Percentiles rank a stretch among this genome's conserved stretches.
Evolutionary conservation across 2,113 vertebrate genomes (phyloP).

Genomic region (Syngnathus scovelli): DNA sequence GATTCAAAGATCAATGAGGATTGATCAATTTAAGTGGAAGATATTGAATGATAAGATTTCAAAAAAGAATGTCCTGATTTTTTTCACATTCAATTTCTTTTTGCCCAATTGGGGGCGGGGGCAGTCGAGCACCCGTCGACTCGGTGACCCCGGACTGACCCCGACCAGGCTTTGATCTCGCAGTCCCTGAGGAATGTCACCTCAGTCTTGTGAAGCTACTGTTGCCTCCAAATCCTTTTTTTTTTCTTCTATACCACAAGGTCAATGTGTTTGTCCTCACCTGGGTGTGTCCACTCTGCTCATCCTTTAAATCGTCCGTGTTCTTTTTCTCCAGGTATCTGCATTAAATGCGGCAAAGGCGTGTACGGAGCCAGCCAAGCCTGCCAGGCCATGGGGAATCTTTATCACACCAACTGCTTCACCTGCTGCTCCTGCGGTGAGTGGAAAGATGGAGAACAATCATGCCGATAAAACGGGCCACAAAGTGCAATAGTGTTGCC

Average conservation of each 20-base stretch:
- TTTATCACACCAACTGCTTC: slow-evolving; percentile 98
- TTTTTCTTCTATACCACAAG: neutral
- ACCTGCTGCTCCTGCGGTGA: slow-evolving; percentile 97
- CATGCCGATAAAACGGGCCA: too few species aligned
- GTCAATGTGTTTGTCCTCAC: slow-evolving; percentile 6
- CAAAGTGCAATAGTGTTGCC: neutral
- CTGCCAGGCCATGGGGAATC: slow-evolving; percentile 96
- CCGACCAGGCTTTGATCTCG: slow-evolving; percentile 67
- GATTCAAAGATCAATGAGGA: too few species aligned
- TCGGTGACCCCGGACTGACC: slow-evolving; percentile 66
- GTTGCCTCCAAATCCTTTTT: slow-evolving; percentile 18
- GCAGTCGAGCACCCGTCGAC: slow-evolving; percentile 39
- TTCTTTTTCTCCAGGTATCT: slow-evolving; percentile 80
- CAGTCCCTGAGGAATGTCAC: slow-evolving; percentile 68
- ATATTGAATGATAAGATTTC: too few species aligned
- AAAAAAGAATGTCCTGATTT: too few species aligned
- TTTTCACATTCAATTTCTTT: slow-evolving; percentile 1
- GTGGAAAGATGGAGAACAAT: slow-evolving; percentile 39
- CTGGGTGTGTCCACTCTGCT: neutral
- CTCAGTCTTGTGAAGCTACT: slow-evolving; percentile 49
- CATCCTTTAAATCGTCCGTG: neutral
- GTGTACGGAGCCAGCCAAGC: slow-evolving; percentile 96
- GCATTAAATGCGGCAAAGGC: slow-evolving; percentile 94
- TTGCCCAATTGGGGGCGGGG: neutral
- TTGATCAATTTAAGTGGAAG: too few species aligned